These are phyloP conservation scores for Nothobranchius furzeri DNA, from an alignment of 2,113 vertebrate genomes.

Conservation along the genomic window DNA sequence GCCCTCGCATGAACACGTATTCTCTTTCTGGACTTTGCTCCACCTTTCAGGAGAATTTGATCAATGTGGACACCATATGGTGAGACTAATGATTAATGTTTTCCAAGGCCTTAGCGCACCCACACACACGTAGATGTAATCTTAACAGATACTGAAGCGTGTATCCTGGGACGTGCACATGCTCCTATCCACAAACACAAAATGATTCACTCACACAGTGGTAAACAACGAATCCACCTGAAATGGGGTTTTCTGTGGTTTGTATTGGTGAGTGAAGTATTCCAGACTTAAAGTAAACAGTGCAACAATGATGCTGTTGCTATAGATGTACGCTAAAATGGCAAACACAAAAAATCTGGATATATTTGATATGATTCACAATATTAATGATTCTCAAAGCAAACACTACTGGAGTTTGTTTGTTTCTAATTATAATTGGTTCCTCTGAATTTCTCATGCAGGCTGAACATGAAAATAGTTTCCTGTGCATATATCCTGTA, in stretches of 20 bases:
- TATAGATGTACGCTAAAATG: background rate
- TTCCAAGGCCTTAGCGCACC: slow-evolving; percentile 27
- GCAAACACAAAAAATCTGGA: background rate
- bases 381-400: slow-evolving; percentile 20
- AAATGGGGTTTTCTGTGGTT: slow-evolving; percentile 22
- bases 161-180: background rate
- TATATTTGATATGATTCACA: slow-evolving; percentile 12
- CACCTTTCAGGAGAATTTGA: slow-evolving; percentile 41
- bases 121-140: slow-evolving; percentile 20
- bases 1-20: slow-evolving; percentile 19
- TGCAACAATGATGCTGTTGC: background rate
- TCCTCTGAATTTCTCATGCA: too few species aligned
- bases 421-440: too few species aligned
- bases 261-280: slow-evolving; percentile 14
- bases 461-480: too few species aligned
- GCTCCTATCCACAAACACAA: slow-evolving; percentile 8
- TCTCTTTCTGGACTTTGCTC: slow-evolving; percentile 19
- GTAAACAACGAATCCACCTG: slow-evolving; percentile 18
- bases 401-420: slow-evolving; percentile 1
- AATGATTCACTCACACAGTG: background rate
- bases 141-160: slow-evolving; percentile 3
- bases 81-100: slow-evolving; percentile 64
- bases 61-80: slow-evolving; percentile 64
- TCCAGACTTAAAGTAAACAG: slow-evolving; percentile 12
- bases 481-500: too few species aligned